Percentiles rank a stretch among this genome's conserved stretches.
phyloP scores from a whole-genome alignment of 2,888 invertebrate species.

The Eledona agricola region DNA sequence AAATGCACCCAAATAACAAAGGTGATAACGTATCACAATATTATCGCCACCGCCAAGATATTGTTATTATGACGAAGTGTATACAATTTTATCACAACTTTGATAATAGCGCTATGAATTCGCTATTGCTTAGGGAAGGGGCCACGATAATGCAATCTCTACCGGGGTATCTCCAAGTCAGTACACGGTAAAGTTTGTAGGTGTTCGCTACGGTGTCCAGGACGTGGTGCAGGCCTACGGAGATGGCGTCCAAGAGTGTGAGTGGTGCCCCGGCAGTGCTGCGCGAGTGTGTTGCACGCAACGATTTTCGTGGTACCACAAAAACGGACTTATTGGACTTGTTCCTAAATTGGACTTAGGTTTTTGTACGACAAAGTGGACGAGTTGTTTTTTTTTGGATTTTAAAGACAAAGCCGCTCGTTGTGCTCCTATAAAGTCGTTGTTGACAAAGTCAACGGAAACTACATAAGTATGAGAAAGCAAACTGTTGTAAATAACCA shows the following conservation, averaged over 20 bases:
- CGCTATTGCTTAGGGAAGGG: conserved; percentile 58
- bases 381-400: conserved; percentile 2
- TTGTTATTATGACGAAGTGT: conserved; percentile 57
- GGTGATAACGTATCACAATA: conserved; percentile 57
- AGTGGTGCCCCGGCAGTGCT: too few species aligned
- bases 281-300: not conserved
- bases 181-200: conserved; percentile 52
- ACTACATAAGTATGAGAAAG: conserved; percentile 45
- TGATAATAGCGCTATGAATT: conserved; percentile 59
- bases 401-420: conserved; percentile 14
- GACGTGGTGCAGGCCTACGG: too few species aligned
- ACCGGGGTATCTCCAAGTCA: conserved; percentile 51
- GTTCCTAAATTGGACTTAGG: too few species aligned
- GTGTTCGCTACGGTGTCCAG: conserved; percentile 45
- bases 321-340: too few species aligned
- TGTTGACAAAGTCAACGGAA: conserved; percentile 53
- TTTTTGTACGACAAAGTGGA: too few species aligned
- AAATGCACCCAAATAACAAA: conserved; percentile 57
- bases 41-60: conserved; percentile 53
- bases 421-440: conserved; percentile 32
- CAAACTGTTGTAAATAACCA: conserved; percentile 52
- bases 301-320: too few species aligned
- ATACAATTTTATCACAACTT: conserved; percentile 59
- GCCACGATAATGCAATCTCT: conserved; percentile 57
- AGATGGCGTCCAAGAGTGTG: too few species aligned